phyloP scores from a whole-genome alignment of 2,113 vertebrate genomes.

The Mystacornis crossleyi region DNA sequence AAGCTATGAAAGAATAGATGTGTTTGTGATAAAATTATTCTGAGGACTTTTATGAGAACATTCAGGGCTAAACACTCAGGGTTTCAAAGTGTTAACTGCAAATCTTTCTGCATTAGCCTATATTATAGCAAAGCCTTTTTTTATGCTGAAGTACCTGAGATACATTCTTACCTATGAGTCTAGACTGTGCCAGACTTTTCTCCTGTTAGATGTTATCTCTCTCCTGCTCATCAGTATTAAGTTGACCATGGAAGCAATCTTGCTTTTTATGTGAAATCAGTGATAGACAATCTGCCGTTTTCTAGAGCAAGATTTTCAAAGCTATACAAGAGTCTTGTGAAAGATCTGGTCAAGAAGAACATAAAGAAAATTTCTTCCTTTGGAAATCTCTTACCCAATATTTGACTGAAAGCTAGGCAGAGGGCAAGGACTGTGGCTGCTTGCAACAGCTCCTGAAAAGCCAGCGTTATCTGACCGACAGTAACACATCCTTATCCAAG shows the following conservation, averaged over 20 bases:
- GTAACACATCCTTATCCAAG: constrained; percentile 2
- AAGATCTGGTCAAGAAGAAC: not conserved
- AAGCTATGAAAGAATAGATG: constrained; percentile 67
- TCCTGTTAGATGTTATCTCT: not conserved
- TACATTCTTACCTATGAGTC: not conserved
- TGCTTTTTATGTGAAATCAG: not conserved
- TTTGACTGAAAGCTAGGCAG: not conserved
- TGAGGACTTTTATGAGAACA: not conserved
- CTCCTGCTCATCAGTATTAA: not conserved
- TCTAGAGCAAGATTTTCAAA: not conserved
- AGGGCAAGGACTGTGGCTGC: not conserved
- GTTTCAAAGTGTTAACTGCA: not conserved
- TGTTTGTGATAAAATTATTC: constrained; percentile 54
- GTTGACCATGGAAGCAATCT: not conserved
- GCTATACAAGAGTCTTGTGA: not conserved
- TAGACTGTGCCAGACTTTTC: not conserved
- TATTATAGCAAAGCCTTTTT: not conserved
- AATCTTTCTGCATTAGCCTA: not conserved
- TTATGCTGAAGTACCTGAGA: not conserved
- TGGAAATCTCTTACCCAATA: not conserved
- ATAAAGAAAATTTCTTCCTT: not conserved
- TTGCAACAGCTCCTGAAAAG: constrained; percentile 41
- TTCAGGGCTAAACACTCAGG: not conserved
- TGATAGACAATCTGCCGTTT: not conserved
- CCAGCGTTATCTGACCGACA: not conserved